Base-by-base conservation (phyloP, 30 jellyfish, hydroid and myxozoan species). In the Catostylus mosaicus region DNA sequence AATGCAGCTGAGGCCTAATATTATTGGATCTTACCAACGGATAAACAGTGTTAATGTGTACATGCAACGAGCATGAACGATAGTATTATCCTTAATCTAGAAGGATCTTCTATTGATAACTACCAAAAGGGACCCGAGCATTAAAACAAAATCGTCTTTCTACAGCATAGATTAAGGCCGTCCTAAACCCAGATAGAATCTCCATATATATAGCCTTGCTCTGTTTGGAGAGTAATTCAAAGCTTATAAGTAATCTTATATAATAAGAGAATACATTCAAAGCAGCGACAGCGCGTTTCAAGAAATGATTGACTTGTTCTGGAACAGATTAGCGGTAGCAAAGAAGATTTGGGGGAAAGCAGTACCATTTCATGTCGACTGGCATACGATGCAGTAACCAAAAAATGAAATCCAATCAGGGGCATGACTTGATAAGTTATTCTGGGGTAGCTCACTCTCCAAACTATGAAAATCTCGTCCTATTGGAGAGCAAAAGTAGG, bases 221-320 rank as follows among this genome's bases (percentile, higher is more conserved):
- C 71, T 59, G 71, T 59, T 59, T 59, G 71, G 40, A 24, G 37
- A n/a, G 38, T 23, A 59, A 59, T 59, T 59, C 71, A 59, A 59
- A 59, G 38, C 71, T 24, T 27, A 59, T 23, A 59, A 3, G 35
- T 59, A 59, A 59, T 59, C 71, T 27, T 1, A 24, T 59, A 2
- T 59, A 59, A 23, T 10, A n/a, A 20, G 38, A n/a, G 71, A 27
- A 59, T 59, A 27, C 10, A 3, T 2, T 2, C 9, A 19, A 23
- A 52, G 24, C 67, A 52, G 67, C 67, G 67, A 24, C 29, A 52
- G 7, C 3, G 67, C 29, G 19, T 52, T 10, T 52, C 67, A 52
- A 52, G 67, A 24, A n/a, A 52, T 16, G 67, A 52, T 3, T 6
- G 56, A 8, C 8, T n/a, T n/a, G n/a, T n/a, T n/a, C n/a, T n/a